Conservation (phyloP, 2,113 vertebrate genomes). For the Oceanodroma tethys region DNA sequence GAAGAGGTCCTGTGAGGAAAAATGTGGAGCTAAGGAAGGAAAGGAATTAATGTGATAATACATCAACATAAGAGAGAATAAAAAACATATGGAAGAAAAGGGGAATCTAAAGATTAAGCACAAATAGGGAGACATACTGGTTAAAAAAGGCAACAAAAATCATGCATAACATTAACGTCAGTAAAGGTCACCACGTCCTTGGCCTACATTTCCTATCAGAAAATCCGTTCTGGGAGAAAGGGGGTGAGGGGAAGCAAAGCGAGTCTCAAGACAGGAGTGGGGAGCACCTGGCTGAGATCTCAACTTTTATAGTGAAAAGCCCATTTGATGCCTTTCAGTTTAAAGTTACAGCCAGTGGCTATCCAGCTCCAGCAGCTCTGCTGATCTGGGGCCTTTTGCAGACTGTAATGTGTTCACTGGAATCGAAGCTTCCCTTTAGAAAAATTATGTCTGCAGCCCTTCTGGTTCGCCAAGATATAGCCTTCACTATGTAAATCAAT, state of each 20-base stretch:
- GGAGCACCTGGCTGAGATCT: not conserved
- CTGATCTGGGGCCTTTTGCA: not conserved
- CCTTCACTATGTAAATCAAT: conserved; percentile 17
- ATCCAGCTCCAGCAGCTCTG: not conserved
- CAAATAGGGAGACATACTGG: not conserved
- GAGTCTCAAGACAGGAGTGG: not conserved
- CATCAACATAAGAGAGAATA: not conserved
- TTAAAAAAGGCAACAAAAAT: not conserved
- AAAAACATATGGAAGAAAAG: not conserved
- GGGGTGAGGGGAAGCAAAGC: not conserved
- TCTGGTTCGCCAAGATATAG: conserved; percentile 1
- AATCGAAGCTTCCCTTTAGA: not conserved
- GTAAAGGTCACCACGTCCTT: not conserved
- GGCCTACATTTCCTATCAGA: not conserved
- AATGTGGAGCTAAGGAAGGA: not conserved
- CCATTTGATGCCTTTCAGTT: conserved; percentile 24
- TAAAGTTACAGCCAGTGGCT: not conserved
- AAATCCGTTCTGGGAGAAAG: not conserved
- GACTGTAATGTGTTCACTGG: not conserved
- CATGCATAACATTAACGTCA: not conserved
- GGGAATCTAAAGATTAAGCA: not conserved
- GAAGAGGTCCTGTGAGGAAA: not conserved
- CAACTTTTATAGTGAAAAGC: not conserved
- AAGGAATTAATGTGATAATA: conserved; percentile 10
- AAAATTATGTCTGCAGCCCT: not conserved